A percentile compares a stretch with the other conserved stretches of the same genome.
Evolutionary conservation across 2,113 vertebrate species (phyloP).

Genomic region (Seriola aureovittata): DNA sequence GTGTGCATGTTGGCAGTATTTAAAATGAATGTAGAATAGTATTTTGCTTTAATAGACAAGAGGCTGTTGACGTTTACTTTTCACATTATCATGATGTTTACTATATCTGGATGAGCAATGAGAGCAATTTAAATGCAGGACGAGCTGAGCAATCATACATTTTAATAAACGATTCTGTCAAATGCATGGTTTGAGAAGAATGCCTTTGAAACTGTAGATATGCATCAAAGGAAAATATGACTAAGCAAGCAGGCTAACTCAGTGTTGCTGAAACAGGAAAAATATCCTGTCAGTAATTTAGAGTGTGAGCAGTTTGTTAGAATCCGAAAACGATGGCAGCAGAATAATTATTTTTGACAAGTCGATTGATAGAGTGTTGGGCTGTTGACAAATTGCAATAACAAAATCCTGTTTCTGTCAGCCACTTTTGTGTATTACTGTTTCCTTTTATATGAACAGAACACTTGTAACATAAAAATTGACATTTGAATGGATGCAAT

Average conservation of each 20-base stretch:
- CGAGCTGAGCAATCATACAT: slow-evolving; percentile 74
- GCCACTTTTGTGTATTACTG: slow-evolving; percentile 71
- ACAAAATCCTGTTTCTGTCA: slow-evolving; percentile 81
- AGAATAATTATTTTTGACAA: slow-evolving; percentile 82
- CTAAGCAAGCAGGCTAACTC: slow-evolving; percentile 63
- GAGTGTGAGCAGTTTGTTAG: slow-evolving; percentile 77
- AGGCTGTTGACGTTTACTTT: slow-evolving; percentile 63
- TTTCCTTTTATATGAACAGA: slow-evolving; percentile 70
- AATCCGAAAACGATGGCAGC: slow-evolving; percentile 72
- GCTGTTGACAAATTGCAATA: slow-evolving; percentile 79
- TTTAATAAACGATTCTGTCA: slow-evolving; percentile 82
- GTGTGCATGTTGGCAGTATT: slow-evolving; percentile 35
- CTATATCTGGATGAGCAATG: slow-evolving; percentile 74
- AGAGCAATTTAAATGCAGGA: slow-evolving; percentile 72
- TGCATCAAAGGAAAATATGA: slow-evolving; percentile 77
- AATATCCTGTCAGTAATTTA: slow-evolving; percentile 79
- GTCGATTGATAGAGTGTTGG: slow-evolving; percentile 80
- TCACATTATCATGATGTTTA: slow-evolving; percentile 67
- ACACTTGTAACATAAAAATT: slow-evolving; percentile 66
- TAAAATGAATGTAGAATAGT: slow-evolving; percentile 40
- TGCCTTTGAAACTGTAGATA: slow-evolving; percentile 75
- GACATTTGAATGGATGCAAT: slow-evolving; percentile 70
- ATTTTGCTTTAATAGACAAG: slow-evolving; percentile 57
- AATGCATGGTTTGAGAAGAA: slow-evolving; percentile 78
- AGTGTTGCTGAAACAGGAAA: slow-evolving; percentile 74